These are phyloP conservation scores for Phylloscopus whistleri DNA, from an alignment of 2,113 vertebrate species.

Conservation along the genomic window DNA sequence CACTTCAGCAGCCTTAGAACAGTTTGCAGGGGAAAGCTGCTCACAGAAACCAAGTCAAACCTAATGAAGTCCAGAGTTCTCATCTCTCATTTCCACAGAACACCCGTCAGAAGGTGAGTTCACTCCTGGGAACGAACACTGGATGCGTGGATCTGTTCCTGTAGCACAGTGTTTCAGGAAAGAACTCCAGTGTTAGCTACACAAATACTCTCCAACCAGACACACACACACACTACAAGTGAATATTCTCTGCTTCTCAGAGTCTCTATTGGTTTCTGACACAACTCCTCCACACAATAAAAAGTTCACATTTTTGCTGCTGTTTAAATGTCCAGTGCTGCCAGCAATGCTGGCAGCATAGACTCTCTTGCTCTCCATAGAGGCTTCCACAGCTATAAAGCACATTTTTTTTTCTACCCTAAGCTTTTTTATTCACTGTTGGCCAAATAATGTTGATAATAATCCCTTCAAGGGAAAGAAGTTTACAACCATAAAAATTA, in stretches of 20 bases:
- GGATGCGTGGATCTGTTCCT: not conserved
- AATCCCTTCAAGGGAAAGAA: constrained; percentile 41
- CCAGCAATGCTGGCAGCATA: constrained; percentile 6
- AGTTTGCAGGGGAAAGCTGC: not conserved
- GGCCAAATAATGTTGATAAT: constrained; percentile 44
- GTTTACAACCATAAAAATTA: constrained; percentile 44
- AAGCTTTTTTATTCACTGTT: constrained; percentile 9
- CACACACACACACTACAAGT: not conserved
- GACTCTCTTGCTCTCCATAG: not conserved
- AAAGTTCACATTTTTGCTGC: constrained; percentile 20
- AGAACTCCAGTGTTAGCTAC: not conserved
- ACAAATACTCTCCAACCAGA: not conserved
- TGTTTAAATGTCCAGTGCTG: not conserved
- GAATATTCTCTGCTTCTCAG: not conserved
- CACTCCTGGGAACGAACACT: not conserved
- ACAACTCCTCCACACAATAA: not conserved
- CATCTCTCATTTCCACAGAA: not conserved
- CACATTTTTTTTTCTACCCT: not conserved
- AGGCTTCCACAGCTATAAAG: not conserved
- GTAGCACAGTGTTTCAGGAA: not conserved
- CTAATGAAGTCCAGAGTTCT: not conserved
- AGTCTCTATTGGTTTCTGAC: not conserved
- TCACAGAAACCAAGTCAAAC: not conserved
- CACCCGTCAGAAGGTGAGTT: not conserved
- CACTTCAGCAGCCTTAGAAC: not conserved